A percentile compares a stretch with the other conserved stretches of the same genome.
phyloP scores from a whole-genome alignment of 2,888 invertebrate species.

The Pogonocherus hispidulus region DNA sequence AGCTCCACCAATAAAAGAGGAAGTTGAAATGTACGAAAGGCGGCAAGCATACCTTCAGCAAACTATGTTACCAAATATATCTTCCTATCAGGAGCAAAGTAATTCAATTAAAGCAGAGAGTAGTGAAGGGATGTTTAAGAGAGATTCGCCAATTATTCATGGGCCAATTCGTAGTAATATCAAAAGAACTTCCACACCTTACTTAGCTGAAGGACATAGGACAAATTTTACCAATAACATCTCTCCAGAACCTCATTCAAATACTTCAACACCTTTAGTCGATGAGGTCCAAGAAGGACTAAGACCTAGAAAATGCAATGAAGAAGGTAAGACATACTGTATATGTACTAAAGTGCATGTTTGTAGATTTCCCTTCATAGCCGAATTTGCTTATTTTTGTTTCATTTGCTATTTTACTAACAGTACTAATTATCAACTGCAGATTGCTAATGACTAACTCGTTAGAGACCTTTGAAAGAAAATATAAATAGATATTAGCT shows the following conservation, averaged over 20 bases:
- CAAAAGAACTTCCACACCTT: slow-evolving; percentile 59
- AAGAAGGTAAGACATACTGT: slow-evolving; percentile 67
- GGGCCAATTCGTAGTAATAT: slow-evolving; percentile 69
- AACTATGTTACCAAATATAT: slow-evolving; percentile 47
- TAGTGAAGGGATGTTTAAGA: slow-evolving; percentile 65
- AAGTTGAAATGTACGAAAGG: slow-evolving; percentile 59
- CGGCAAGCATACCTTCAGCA: slow-evolving; percentile 62
- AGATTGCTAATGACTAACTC: background rate
- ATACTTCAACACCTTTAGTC: slow-evolving; percentile 75
- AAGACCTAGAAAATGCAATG: slow-evolving; percentile 69
- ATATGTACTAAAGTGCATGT: background rate
- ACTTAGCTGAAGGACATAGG: slow-evolving; percentile 28
- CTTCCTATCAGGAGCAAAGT: slow-evolving; percentile 55
- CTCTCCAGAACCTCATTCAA: slow-evolving; percentile 79
- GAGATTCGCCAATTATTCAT: slow-evolving; percentile 71
- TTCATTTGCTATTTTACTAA: slow-evolving; percentile 16
- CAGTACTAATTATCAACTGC: background rate
- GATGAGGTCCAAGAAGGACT: slow-evolving; percentile 72
- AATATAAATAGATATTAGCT: background rate
- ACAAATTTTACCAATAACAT: slow-evolving; percentile 34
- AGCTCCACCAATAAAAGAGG: slow-evolving; percentile 65
- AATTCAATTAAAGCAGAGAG: slow-evolving; percentile 59
- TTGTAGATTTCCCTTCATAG: slow-evolving; percentile 10
- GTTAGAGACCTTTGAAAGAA: background rate
- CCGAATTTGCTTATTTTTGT: slow-evolving; percentile 6